Evolutionary conservation across 2,888 invertebrate genomes (phyloP), one percentile per base, ranked within the genome.

Genomic region (Biston stratarius): DNA sequence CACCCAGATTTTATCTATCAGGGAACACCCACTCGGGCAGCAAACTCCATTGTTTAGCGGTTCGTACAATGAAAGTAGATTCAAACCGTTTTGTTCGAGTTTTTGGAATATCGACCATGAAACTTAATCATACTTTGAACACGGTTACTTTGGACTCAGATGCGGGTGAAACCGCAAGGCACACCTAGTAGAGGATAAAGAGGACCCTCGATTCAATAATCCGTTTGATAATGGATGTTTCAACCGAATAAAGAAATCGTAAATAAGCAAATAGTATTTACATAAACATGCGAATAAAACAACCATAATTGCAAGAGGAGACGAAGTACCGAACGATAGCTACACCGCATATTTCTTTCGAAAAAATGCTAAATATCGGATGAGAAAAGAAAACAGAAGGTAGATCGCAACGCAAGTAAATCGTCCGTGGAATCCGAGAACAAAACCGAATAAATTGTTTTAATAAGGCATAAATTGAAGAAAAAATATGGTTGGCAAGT

Each of bases 391-490:
- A 89, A 90, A 89, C 85, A 88, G 77, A 81, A 84, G 81, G 78
- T 83, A 82, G 67, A 74, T 80, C 81, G 83, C 77, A 83, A 83
- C 80, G 83, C 82, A 81, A 86, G 87, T 88, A 90, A 90, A 89
- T 90, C 88, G 89, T 81, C 85, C 89, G 86, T 85, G 85, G 87
- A 83, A 87, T 87, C 83, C 84, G 78, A 83, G 85, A 88, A 86
- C 86, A 85, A 85, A 85, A 87, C 83, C 78, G 88, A 87, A 90
- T 90, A 91, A 90, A 91, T 90, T 88, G 88, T 89, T 91, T 89
- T 90, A 92, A 91, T 91, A 89, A 92, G 87, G 88, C 86, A 88
- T 89, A 89, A 87, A 90, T 88, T 85, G 84, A 80, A 72, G 76
- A 73, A 82, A 88, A 91, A 86, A 75, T 73, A 73, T 70, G 57